Evolutionary conservation across 2,888 invertebrate species (phyloP).

Genomic region (Nymphalis polychloros): DNA sequence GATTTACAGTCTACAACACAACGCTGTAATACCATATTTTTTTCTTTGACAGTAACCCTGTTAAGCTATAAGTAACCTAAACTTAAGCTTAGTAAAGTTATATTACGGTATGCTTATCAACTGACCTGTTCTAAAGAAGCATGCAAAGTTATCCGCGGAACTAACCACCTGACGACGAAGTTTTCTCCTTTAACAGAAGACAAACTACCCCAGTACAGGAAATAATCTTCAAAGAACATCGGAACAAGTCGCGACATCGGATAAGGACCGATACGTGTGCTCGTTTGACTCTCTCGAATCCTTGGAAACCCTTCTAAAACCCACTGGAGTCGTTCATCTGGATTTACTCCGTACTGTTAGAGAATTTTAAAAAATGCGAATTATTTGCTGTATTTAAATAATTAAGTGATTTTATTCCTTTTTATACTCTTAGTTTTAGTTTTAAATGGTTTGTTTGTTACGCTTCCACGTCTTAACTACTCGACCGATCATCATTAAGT

Average conservation of each 20-base stretch:
- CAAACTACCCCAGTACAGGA: conserved; percentile 84
- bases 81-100: background rate
- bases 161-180: conserved; percentile 81
- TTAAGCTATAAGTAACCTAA: no score
- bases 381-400: no score
- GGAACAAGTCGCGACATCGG: conserved; percentile 77
- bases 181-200: conserved; percentile 64
- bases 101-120: background rate
- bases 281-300: conserved; percentile 75
- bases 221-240: conserved; percentile 83
- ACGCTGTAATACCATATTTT: no score
- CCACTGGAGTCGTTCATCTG: conserved; percentile 66
- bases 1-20: no score
- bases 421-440: no score
- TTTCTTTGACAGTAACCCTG: no score
- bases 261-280: conserved; percentile 73
- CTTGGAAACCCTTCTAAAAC: conserved; percentile 72
- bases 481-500: no score
- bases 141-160: conserved; percentile 81
- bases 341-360: conserved; percentile 74
- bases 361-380: background rate
- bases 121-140: conserved; percentile 83
- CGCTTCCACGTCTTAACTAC: no score
- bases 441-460: no score
- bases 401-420: no score